Conservation (phyloP, 2,888 invertebrate genomes). For the Artemia sinica region DNA sequence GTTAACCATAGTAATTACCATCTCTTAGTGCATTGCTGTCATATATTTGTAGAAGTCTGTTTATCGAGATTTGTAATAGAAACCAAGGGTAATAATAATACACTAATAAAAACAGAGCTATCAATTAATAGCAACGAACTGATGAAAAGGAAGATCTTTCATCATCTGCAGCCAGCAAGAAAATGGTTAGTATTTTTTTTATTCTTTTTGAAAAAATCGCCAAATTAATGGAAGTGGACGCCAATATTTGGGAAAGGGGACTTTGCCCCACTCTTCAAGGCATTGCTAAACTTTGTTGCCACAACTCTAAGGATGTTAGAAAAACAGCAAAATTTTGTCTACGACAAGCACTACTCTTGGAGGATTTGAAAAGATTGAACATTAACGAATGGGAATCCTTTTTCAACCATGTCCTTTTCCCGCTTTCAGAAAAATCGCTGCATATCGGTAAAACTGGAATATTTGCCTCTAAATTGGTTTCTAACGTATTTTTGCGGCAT, state of each 20-base stretch:
- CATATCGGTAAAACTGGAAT: slow-evolving; percentile 73
- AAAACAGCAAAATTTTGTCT: slow-evolving; percentile 82
- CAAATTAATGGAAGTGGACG: too few species aligned
- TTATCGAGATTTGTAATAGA: too few species aligned
- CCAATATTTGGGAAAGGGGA: slow-evolving; percentile 67
- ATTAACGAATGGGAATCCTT: slow-evolving; percentile 88
- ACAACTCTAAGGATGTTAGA: slow-evolving; percentile 65
- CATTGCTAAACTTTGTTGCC: slow-evolving; percentile 85
- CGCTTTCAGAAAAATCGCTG: slow-evolving; percentile 61
- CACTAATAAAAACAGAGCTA: too few species aligned
- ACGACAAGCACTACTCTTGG: slow-evolving; percentile 72
- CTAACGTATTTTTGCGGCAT: slow-evolving; percentile 84
- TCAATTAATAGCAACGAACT: too few species aligned
- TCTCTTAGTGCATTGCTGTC: slow-evolving; percentile 67
- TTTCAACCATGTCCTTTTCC: slow-evolving; percentile 81
- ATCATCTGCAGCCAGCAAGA: too few species aligned
- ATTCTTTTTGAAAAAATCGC: too few species aligned
- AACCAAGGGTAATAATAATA: too few species aligned
- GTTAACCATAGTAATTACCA: slow-evolving; percentile 95
- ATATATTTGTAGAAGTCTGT: slow-evolving; percentile 80
- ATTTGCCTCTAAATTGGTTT: slow-evolving; percentile 71
- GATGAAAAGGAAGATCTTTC: too few species aligned
- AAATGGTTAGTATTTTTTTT: too few species aligned
- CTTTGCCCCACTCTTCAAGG: slow-evolving; percentile 94
- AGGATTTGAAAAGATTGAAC: slow-evolving; percentile 51